Base-by-base conservation (phyloP, 2,888 invertebrate species). In the Eristalis tenax region DNA sequence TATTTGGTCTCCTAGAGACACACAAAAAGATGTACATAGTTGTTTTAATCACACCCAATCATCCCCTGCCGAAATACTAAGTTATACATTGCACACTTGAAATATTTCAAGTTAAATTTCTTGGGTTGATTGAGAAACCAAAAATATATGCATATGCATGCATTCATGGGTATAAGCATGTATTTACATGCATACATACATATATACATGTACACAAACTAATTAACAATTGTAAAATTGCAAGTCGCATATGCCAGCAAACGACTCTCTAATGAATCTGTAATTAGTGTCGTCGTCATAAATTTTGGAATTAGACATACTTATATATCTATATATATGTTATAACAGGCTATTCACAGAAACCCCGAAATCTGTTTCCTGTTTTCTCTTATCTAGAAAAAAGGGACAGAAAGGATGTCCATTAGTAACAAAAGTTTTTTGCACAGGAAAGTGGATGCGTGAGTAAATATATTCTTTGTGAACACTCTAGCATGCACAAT, bases 41-140 rank as follows among this genome's bases (percentile, higher is more conserved):
- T 70, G 64, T 5, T 59, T 84, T 75, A 84, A 81, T 81, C 76
- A 50, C 57, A 76, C 40, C 56, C 61, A 35, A 76, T 63, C 66
- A 64, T 73, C 63, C 32, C 63, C 68, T 76, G 81, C 73, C 68
- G 68, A 71, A 84, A 73, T 22, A 71, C 43, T 70, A n/a, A 63
- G 22, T 57, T 56, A 69, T 18, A 63, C 59, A 65, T 32, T 32
- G 23, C 15, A 66, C 18, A 11, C 28, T 38, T 66, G 38, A 43
- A 43, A 50, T 8, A 8, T 8, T 4, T 50, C 18, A 50, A 18
- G 50, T 18, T 8, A 18, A 8, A 50, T 18, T n/a, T 5, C n/a
- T 4, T 18, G 8, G 18, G 50, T 18, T 18, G 50, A 50, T 50
- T 50, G 50, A 50, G 10, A 50, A 5, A 50, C 2, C 18, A 2